Evolutionary conservation across 2,888 invertebrate species (phyloP), one percentile per base, ranked within the genome.

Genomic region (Ceraclea dissimilis): DNA sequence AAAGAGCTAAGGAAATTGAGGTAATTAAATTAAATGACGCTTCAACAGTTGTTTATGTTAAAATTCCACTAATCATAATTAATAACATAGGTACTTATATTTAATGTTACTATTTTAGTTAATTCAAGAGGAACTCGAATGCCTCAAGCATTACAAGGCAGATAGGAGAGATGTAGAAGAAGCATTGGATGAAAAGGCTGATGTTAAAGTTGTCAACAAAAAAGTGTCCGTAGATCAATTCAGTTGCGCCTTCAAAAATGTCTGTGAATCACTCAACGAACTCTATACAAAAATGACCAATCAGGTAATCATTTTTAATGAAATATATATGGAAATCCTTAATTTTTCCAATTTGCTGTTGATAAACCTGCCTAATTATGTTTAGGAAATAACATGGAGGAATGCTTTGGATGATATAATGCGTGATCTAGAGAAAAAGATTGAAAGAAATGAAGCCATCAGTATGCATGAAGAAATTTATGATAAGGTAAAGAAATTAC

Each of bases 171-270:
- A 86, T 63, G 76, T 88, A 63, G 82, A 83, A 56, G 85, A 86
- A 59, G 81, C 86, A 1, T 73, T 89, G 63, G 85, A 87, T 0
- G 85, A 86, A 55, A 89, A 89, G 69, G 88, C 87, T 0, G 88
- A 89, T 66, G 74, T 83, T 51, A 79, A 80, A 1, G 75, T 80
- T 66, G 71, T 89, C 56, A 83, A 86, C 54, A 76, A 83, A 43
- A 89, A 89, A 66, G 88, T 88, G 6, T 88, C 88, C 0, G 78
- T 83, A 59, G 85, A 86, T 59, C 82, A 85, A 66, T 84, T 89
- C 67, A 84, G 86, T 63, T 76, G 81, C 51, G 83, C 82, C 10
- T 85, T 83, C 61, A 83, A 85, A 54, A 85, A 85, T 60, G 73
- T 87, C 0, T 77, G 84, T 0, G 79, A 75, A 51, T 80, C 80